These are phyloP conservation scores for Archips crataeganus DNA, from an alignment of 2,888 invertebrate species.

Conservation along the genomic window DNA sequence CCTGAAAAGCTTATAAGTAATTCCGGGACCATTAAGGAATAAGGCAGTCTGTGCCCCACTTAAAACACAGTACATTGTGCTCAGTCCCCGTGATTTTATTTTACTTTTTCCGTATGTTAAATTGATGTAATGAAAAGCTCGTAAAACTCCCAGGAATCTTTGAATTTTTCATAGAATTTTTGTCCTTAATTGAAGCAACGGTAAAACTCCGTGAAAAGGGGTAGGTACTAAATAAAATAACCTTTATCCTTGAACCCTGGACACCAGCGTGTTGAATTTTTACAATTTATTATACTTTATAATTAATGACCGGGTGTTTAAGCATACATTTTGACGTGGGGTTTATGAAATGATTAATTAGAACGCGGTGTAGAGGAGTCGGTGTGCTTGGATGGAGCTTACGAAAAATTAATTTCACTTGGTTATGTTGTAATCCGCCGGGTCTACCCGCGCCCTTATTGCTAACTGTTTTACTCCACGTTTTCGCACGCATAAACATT, in stretches of 20 bases:
- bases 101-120: conserved; percentile 24
- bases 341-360: conserved; percentile 43
- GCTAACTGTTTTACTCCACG: conserved; percentile 20
- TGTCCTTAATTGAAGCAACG: conserved; percentile 32
- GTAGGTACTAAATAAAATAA: conserved; percentile 24
- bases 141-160: conserved; percentile 30
- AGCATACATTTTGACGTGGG: conserved; percentile 31
- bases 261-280: conserved; percentile 17
- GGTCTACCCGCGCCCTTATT: conserved; percentile 10
- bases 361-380: conserved; percentile 17
- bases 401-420: conserved; percentile 48
- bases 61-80: conserved; percentile 20
- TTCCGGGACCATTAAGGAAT: conserved; percentile 1
- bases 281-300: conserved; percentile 37
- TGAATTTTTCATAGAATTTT: conserved; percentile 35
- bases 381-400: conserved; percentile 35
- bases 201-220: conserved; percentile 31
- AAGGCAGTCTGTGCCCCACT: neutral
- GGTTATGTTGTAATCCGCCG: conserved; percentile 43
- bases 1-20: neutral
- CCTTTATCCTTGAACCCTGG: conserved; percentile 22
- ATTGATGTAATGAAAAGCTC: conserved; percentile 33
- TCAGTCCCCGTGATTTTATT: conserved; percentile 9
- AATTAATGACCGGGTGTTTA: conserved; percentile 38
- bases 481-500: conserved; percentile 10